Evolutionary conservation across 2,888 invertebrate genomes (phyloP).

Genomic region (Nymphalis polychloros): DNA sequence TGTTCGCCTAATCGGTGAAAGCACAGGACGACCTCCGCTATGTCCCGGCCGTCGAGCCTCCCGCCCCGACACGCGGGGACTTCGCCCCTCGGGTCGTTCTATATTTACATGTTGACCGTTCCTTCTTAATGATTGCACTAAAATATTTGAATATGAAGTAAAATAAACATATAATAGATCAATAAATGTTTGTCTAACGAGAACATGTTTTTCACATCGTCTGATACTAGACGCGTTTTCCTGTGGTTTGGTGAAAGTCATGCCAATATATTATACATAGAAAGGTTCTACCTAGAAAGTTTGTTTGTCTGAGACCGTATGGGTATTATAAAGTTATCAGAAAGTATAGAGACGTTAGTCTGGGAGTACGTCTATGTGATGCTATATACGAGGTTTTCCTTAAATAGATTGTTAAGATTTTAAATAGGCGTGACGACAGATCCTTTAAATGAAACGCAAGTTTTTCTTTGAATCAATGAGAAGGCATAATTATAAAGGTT

Average conservation of each 20-base stretch:
- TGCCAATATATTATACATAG: not conserved
- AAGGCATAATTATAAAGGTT: too few relatives aligned
- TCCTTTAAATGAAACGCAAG: too few relatives aligned
- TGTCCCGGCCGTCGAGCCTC: slow-evolving; percentile 16
- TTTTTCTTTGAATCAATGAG: too few relatives aligned
- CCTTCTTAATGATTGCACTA: too few relatives aligned
- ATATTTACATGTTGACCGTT: not conserved
- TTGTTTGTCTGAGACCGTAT: slow-evolving; percentile 2
- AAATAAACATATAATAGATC: too few relatives aligned
- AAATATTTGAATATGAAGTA: too few relatives aligned
- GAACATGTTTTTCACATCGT: not conserved
- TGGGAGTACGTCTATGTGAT: too few relatives aligned
- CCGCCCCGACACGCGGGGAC: slow-evolving; percentile 3
- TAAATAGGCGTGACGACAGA: too few relatives aligned
- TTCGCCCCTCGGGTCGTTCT: not conserved
- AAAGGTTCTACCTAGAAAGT: slow-evolving; percentile 4
- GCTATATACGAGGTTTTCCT: too few relatives aligned
- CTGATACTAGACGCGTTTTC: not conserved
- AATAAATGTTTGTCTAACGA: not conserved
- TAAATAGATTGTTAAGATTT: too few relatives aligned
- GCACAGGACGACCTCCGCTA: slow-evolving; percentile 50
- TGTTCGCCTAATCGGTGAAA: slow-evolving; percentile 66
- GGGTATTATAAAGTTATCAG: not conserved
- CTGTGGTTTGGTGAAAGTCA: not conserved
- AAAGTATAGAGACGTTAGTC: not conserved